Conservation (phyloP, 92 coral and sea anemone species). For the Epizoanthus fatuus region DNA sequence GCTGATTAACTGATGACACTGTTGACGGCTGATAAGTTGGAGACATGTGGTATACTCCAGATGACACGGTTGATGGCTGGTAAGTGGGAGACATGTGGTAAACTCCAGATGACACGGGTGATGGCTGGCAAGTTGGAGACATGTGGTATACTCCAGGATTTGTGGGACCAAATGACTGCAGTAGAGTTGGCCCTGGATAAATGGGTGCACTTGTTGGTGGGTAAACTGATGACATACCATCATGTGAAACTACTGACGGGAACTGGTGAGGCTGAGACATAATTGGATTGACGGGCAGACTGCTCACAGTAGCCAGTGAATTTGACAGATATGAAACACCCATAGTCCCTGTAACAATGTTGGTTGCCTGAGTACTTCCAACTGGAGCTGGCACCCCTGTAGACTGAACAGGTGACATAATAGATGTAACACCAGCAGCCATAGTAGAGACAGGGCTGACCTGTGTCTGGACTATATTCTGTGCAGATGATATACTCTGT, state of each 20-base stretch:
- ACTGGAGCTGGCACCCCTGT: no score
- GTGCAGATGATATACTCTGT: neutral
- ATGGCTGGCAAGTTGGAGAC: neutral
- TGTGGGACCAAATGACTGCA: no score
- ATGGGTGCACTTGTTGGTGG: neutral
- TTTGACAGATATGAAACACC: no score
- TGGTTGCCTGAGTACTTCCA: no score
- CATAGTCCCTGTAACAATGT: no score
- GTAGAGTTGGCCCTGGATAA: neutral
- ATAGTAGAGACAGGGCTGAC: neutral
- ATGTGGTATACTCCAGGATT: neutral
- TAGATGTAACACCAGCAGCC: neutral
- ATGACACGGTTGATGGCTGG: neutral
- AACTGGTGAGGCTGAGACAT: neutral
- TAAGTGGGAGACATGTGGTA: neutral
- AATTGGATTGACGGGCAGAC: neutral
- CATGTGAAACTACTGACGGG: neutral
- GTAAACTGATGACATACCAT: constrained; percentile 6
- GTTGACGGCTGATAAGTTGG: neutral
- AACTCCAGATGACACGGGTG: neutral
- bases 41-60: no score
- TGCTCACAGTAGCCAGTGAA: neutral
- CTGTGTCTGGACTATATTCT: neutral
- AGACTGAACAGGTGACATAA: no score
- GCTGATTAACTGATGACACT: neutral